Percentiles rank a stretch among this genome's conserved stretches.
phyloP scores from a whole-genome alignment of 2,888 invertebrate species.

The Volucella zonaria region DNA sequence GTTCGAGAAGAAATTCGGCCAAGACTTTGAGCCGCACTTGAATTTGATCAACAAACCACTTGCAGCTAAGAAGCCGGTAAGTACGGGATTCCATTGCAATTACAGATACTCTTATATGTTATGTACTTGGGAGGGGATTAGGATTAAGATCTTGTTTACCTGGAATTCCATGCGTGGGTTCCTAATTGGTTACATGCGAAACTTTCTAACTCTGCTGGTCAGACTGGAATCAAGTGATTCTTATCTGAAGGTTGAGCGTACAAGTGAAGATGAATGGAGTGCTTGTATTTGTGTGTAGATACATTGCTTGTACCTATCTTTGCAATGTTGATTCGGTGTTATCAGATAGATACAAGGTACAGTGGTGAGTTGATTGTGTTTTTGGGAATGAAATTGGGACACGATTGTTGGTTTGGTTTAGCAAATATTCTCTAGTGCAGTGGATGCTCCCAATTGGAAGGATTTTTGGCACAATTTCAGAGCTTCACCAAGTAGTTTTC shows the following conservation, averaged over 20 bases:
- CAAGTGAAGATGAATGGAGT: too few species aligned
- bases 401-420: too few species aligned
- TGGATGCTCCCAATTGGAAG: too few species aligned
- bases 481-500: too few species aligned
- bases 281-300: too few species aligned
- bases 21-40: constrained; percentile 82
- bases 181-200: constrained; percentile 9
- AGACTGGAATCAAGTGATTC: neutral
- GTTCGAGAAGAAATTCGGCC: constrained; percentile 81
- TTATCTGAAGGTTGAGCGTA: constrained; percentile 7
- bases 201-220: constrained; percentile 34
- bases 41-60: constrained; percentile 83
- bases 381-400: neutral
- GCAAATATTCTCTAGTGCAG: too few species aligned
- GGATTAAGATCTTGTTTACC: constrained; percentile 28
- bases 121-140: neutral
- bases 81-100: constrained; percentile 58
- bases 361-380: neutral
- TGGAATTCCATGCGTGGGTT: neutral
- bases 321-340: constrained; percentile 18
- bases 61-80: constrained; percentile 82
- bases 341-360: constrained; percentile 18
- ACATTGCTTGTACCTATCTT: neutral
- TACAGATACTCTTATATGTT: neutral
- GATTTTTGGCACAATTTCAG: too few species aligned